Percentiles rank a stretch among this genome's conserved stretches.
phyloP scores from a whole-genome alignment of 2,797 vertebrate species.

The Toxotes lorentzi region DNA sequence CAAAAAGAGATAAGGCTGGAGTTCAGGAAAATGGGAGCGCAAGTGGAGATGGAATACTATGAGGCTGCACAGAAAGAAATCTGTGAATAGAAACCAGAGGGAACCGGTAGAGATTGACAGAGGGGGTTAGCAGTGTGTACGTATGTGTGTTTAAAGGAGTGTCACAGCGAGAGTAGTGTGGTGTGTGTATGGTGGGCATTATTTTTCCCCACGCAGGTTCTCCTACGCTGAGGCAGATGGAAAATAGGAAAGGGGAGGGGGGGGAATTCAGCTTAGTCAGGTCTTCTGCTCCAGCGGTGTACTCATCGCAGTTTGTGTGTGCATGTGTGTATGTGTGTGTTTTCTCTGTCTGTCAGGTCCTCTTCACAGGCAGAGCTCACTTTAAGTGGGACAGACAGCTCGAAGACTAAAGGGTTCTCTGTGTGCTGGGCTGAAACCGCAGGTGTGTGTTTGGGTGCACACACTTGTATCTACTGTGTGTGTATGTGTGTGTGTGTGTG shows the following conservation, averaged over 20 bases:
- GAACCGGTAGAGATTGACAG: slow-evolving; percentile 52
- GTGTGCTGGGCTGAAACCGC: slow-evolving; percentile 76
- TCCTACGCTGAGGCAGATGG: slow-evolving; percentile 85
- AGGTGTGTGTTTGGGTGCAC: slow-evolving; percentile 71
- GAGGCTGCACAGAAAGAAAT: slow-evolving; percentile 53
- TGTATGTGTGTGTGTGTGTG: slow-evolving; percentile 2
- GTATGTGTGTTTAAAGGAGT: slow-evolving; percentile 49
- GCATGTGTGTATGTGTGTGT: slow-evolving; percentile 62
- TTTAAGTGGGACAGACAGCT: slow-evolving; percentile 82
- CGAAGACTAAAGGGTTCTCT: slow-evolving; percentile 78
- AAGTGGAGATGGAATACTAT: slow-evolving; percentile 32
- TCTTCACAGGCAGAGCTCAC: slow-evolving; percentile 77
- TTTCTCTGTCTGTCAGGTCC: slow-evolving; percentile 80
- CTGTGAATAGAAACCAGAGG: slow-evolving; percentile 51
- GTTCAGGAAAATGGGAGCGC: slow-evolving; percentile 42
- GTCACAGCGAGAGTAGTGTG: slow-evolving; percentile 65
- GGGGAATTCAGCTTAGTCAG: slow-evolving; percentile 86
- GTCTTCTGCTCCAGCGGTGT: slow-evolving; percentile 79
- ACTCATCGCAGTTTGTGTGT: slow-evolving; percentile 72
- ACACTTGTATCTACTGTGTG: slow-evolving; percentile 46
- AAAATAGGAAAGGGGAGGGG: slow-evolving; percentile 86
- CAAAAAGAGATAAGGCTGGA: slow-evolving; percentile 44
- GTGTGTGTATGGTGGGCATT: slow-evolving; percentile 76
- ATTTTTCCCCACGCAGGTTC: slow-evolving; percentile 82
- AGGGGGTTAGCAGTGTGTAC: slow-evolving; percentile 47